Conservation (phyloP, 2,113 vertebrate species). For the Psilopsiagon aurifrons region DNA sequence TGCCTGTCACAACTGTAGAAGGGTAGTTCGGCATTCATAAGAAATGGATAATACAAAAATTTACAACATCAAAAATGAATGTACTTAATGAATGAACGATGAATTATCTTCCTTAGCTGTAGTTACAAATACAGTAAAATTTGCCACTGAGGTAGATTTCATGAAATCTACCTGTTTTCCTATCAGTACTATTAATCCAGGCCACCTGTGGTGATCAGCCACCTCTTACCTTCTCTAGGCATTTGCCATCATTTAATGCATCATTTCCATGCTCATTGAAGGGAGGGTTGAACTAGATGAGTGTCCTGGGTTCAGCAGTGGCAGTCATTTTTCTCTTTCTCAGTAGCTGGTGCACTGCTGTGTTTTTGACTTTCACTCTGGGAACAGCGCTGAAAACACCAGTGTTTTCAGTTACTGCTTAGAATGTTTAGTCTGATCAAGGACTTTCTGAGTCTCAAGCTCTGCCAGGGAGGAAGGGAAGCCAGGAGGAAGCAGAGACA, state of each 20-base stretch:
- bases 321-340: no score
- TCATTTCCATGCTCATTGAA: not conserved
- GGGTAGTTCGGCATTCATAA: not conserved
- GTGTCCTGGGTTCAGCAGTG: no score
- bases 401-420: no score
- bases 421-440: no score
- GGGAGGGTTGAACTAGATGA: not conserved
- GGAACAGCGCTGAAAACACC: no score
- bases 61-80: not conserved
- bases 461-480: no score
- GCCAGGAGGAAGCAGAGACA: no score
- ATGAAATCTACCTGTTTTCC: not conserved
- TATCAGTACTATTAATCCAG: not conserved
- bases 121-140: not conserved
- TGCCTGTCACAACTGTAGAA: not conserved
- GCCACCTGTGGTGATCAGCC: no score
- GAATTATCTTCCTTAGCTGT: not conserved
- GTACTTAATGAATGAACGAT: not conserved
- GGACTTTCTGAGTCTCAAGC: no score
- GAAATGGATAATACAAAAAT: not conserved
- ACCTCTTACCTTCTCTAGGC: not conserved
- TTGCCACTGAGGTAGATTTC: not conserved
- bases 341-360: no score
- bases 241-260: not conserved
- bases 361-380: no score